These are phyloP conservation scores for Drosophila parabipectinata DNA, from an alignment of 1,140 invertebrate species.

Conservation along the genomic window DNA sequence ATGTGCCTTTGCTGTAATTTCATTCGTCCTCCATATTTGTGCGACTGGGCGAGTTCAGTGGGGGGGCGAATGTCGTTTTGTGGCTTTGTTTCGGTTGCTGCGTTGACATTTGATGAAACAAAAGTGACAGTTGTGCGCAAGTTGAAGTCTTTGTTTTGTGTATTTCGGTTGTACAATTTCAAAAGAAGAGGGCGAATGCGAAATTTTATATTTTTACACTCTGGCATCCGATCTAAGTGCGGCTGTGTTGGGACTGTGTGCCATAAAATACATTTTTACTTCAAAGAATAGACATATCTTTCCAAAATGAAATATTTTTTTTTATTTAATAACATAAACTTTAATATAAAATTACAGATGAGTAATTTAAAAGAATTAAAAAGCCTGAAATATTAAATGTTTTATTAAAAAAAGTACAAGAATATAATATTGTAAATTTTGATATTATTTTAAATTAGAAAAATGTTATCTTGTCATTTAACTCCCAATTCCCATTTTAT, in stretches of 20 bases:
- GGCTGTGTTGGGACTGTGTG: background rate
- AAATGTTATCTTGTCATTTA: background rate
- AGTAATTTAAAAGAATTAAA: too few relatives aligned
- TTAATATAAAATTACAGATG: too few relatives aligned
- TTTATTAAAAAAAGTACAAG: too few relatives aligned
- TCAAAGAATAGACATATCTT: too few relatives aligned
- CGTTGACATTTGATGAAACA: constrained; percentile 82
- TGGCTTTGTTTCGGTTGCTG: constrained; percentile 81
- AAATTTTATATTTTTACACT: constrained; percentile 65
- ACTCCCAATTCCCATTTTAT: background rate
- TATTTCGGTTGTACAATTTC: constrained; percentile 60
- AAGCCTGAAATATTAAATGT: too few relatives aligned
- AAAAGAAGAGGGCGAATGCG: constrained; percentile 55
- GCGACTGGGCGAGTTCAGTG: constrained; percentile 8
- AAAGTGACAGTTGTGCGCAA: constrained; percentile 81
- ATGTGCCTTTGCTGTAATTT: constrained; percentile 69
- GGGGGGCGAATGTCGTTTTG: constrained; percentile 66
- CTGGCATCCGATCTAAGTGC: background rate
- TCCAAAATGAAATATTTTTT: too few relatives aligned
- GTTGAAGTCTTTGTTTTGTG: constrained; percentile 78
- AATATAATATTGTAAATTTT: too few relatives aligned
- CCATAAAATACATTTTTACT: background rate
- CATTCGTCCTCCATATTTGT: constrained; percentile 63
- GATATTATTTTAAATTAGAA: background rate
- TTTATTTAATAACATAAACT: too few relatives aligned